phyloP scores from a whole-genome alignment of 2,113 vertebrate genomes.

The Psammodynastes pulverulentus region DNA sequence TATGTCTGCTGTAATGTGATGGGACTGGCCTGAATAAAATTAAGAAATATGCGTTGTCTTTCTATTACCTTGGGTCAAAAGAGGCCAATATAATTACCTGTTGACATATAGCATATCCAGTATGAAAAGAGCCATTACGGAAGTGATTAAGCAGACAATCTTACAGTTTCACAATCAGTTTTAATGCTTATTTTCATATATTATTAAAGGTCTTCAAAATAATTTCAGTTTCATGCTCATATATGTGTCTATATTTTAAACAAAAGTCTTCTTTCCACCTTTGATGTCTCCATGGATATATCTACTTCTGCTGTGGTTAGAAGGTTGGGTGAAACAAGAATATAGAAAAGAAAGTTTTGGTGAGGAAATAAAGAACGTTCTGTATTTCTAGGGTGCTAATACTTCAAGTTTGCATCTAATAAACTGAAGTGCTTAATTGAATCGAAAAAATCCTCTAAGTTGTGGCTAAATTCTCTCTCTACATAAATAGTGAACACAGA shows the following conservation, averaged over 20 bases:
- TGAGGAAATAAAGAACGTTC: conserved; percentile 24
- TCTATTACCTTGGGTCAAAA: background rate
- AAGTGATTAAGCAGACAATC: conserved; percentile 1
- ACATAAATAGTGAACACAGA: background rate
- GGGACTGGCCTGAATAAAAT: background rate
- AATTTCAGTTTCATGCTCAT: background rate
- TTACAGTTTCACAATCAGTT: conserved; percentile 2
- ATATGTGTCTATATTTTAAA: background rate
- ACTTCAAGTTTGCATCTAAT: background rate
- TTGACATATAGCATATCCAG: background rate
- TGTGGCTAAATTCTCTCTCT: background rate
- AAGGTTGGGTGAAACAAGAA: background rate
- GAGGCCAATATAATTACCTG: background rate
- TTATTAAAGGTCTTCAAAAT: background rate
- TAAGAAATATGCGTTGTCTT: background rate
- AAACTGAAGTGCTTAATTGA: conserved; percentile 1
- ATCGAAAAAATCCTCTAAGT: conserved; percentile 17
- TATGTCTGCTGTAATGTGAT: background rate
- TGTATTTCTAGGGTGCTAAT: conserved; percentile 18
- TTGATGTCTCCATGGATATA: background rate
- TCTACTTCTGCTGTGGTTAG: background rate
- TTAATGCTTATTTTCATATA: background rate
- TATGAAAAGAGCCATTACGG: background rate
- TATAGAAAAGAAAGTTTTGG: background rate
- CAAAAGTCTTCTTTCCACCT: background rate